Conservation (phyloP, 1,140 invertebrate genomes). For the Drosophila tsacasi region DNA sequence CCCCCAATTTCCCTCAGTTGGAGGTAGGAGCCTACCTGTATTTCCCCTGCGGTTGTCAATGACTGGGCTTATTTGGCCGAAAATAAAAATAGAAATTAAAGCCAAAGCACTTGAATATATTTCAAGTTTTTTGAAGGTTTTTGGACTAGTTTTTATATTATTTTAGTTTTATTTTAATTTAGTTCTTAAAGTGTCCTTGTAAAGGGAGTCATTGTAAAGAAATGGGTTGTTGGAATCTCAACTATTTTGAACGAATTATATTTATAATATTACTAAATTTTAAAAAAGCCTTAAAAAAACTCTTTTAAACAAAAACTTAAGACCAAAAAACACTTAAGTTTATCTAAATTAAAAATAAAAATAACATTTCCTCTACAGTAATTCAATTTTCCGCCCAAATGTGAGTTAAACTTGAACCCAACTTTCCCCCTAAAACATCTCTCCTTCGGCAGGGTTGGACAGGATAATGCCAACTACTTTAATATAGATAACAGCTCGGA, state of each 20-base stretch:
- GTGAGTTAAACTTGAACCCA: not conserved
- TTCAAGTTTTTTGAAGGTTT: too few relatives aligned
- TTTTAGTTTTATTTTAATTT: not conserved
- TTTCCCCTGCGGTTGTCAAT: not conserved
- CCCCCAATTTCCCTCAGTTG: not conserved
- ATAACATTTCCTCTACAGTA: fast-evolving
- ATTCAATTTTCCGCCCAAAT: not conserved
- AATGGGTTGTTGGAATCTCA: not conserved
- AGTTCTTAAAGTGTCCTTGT: not conserved
- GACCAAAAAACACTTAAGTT: not conserved
- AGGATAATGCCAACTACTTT: constrained; percentile 55
- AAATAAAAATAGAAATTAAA: not conserved
- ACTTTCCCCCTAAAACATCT: not conserved
- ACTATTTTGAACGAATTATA: not conserved
- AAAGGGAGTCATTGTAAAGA: not conserved
- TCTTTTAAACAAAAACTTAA: not conserved
- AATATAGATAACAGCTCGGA: constrained; percentile 71
- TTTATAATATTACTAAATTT: too few relatives aligned
- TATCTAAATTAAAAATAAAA: not conserved
- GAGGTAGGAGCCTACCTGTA: not conserved
- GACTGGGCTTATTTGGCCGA: not conserved
- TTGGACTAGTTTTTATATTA: too few relatives aligned
- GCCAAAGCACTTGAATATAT: not conserved
- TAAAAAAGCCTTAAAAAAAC: not conserved
- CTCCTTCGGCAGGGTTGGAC: not conserved